Percentiles rank a stretch among this genome's conserved stretches.
phyloP scores from a whole-genome alignment of 1,140 invertebrate species.

The Drosophila azteca region DNA sequence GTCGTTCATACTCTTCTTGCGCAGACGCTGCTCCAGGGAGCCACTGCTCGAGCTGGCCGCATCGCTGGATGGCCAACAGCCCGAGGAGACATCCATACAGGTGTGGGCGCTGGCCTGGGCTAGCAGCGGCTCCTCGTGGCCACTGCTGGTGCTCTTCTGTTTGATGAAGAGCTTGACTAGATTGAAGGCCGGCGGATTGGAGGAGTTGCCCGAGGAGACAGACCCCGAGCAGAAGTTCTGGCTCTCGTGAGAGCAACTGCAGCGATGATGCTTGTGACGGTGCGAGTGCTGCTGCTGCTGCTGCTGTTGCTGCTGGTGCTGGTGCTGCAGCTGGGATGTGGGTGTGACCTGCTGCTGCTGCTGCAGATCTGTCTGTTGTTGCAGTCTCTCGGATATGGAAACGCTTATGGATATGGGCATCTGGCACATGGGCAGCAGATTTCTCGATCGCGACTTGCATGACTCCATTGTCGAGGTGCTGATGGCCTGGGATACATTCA shows the following conservation, averaged over 20 bases:
- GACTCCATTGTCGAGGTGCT: constrained; percentile 87
- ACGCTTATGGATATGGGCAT: constrained; percentile 80
- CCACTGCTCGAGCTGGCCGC: constrained; percentile 74
- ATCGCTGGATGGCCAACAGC: constrained; percentile 85
- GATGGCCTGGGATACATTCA: constrained; percentile 84
- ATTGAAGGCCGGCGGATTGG: constrained; percentile 86
- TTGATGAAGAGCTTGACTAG: constrained; percentile 95
- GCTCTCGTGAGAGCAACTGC: constrained; percentile 83
- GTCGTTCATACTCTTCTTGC: constrained; percentile 84
- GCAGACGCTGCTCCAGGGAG: constrained; percentile 75
- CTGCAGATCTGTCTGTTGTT: constrained; percentile 39
- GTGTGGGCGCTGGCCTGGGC: constrained; percentile 83
- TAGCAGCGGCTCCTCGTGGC: constrained; percentile 84
- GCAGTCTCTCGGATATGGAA: constrained; percentile 71
- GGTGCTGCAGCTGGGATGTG: constrained; percentile 6
- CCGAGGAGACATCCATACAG: constrained; percentile 87
- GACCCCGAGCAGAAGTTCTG: constrained; percentile 74
- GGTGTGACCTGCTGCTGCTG: constrained; percentile 32
- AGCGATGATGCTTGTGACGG: constrained; percentile 75
- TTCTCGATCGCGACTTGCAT: constrained; percentile 66
- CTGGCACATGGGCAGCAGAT: constrained; percentile 83
- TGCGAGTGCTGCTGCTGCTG: constrained; percentile 41
- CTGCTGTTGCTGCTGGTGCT: constrained; percentile 41
- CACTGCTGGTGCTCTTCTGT: constrained; percentile 89
- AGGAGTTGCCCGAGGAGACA: constrained; percentile 76